Evolutionary conservation across 2,797 vertebrate genomes (phyloP).

Genomic region (Hybognathus amarus): DNA sequence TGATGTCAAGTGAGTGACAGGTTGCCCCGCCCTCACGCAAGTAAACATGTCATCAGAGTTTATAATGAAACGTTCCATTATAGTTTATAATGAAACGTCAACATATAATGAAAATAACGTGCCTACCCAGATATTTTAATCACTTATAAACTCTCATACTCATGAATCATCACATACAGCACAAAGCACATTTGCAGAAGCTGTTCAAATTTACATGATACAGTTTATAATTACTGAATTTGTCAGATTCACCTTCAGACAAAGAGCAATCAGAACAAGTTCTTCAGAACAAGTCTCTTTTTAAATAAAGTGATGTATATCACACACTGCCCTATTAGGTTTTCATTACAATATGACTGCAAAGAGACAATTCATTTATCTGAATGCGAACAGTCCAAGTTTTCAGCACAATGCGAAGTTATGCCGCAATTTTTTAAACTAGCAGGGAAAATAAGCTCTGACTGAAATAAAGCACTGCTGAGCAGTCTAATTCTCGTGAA

Average conservation of each 20-base stretch:
- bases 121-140: not conserved
- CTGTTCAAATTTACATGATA: not conserved
- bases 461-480: conserved; percentile 4
- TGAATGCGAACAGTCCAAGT: not conserved
- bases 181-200: not conserved
- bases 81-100: not conserved
- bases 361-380: conserved; percentile 3
- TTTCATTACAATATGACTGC: not conserved
- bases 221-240: not conserved
- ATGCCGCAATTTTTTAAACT: not conserved
- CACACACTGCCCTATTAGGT: not conserved
- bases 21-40: too few relatives aligned
- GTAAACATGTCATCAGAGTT: too few relatives aligned
- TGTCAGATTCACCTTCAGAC: not conserved
- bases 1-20: too few relatives aligned
- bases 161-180: not conserved
- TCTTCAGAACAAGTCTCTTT: not conserved
- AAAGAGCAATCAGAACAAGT: not conserved
- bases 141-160: not conserved
- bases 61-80: too few relatives aligned
- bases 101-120: too few relatives aligned
- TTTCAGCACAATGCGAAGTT: not conserved
- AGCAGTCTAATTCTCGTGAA: not conserved
- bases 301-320: not conserved
- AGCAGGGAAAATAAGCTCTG: conserved; percentile 4